Conservation (phyloP, 2,888 invertebrate genomes). For the Lutraria lutraria region DNA sequence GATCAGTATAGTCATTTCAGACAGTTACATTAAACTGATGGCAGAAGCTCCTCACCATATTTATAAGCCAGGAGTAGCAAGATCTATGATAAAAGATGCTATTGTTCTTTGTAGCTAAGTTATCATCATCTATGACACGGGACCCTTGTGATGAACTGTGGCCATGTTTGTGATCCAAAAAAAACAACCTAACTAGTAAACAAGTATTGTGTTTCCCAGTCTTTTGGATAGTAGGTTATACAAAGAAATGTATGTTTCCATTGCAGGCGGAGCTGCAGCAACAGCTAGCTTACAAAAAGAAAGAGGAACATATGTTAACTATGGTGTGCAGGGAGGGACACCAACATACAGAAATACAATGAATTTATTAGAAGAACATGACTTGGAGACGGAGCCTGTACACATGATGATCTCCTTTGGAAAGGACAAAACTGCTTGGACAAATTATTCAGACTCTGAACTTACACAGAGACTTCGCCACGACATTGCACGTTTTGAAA, state of each 20-base stretch:
- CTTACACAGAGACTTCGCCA: constrained; percentile 71
- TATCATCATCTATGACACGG: too few species aligned
- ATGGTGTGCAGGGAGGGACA: constrained; percentile 78
- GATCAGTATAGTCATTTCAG: too few species aligned
- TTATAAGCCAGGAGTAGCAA: too few species aligned
- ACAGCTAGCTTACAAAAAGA: constrained; percentile 53
- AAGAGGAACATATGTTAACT: constrained; percentile 64
- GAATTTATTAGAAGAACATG: constrained; percentile 76
- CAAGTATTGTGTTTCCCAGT: too few species aligned
- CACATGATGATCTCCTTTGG: constrained; percentile 82
- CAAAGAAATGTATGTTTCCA: background rate
- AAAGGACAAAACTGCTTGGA: constrained; percentile 78
- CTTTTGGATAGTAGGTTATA: too few species aligned
- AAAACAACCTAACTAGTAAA: too few species aligned
- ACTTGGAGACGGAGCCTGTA: constrained; percentile 75
- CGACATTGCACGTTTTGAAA: constrained; percentile 78
- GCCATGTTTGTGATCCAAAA: too few species aligned
- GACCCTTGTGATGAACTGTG: too few species aligned
- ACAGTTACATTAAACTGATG: too few species aligned
- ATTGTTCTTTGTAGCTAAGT: too few species aligned
- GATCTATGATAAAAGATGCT: too few species aligned
- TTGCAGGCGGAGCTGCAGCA: constrained; percentile 77
- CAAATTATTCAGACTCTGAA: constrained; percentile 77
- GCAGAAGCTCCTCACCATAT: too few species aligned
- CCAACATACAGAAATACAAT: constrained; percentile 80